Evolutionary conservation across 2,113 vertebrate genomes (phyloP), one percentile per base, ranked within the genome.

Genomic region (Triplophysa siluroides): DNA sequence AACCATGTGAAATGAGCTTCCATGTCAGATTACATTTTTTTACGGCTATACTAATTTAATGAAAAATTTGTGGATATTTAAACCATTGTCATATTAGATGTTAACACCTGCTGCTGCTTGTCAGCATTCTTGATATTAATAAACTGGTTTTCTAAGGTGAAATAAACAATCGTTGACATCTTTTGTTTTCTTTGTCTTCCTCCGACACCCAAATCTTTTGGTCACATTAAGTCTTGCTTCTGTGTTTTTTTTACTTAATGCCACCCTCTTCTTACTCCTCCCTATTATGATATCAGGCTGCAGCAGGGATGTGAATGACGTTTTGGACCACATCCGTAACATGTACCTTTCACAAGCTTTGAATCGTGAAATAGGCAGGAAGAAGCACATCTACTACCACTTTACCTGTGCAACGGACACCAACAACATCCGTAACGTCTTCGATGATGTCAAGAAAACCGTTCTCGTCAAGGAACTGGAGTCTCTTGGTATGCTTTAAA

Each of bases 341-440:
- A 38, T 76, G 23, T 76, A 76, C 73, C 73, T 63, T 13, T 45
- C 8, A 14, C 38, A 63, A 50, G 23, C 38, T 50, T 26, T 24
- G 8, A 76, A 50, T 21, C 73, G 10, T 13, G 23, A 29, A 19
- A 62, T 13, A 2, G 10, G 73, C 24, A 11, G 0, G 19, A 21
- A 0, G 9, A 76, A 63, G 6, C 11, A 2, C 16, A 50, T 63
- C 29, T 76, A 63, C 73, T 10, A 18, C 29, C 73, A 93, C 87
- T 93, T 89, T 81, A 93, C 92, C n/a, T 94, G 93, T 4, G 92
- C 93, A 84, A 94, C 93, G 0, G 91, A 93, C 83, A 93, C 92
- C 0, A 81, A 92, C 71, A 93, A 92, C 85, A 91, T 93, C 78
- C 86, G 88, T 41, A 89, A 85, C 11, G 93, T 94, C 47, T 93